Evolutionary conservation across 2,113 vertebrate genomes (phyloP).

Genomic region (Coptodon bakossiorum): DNA sequence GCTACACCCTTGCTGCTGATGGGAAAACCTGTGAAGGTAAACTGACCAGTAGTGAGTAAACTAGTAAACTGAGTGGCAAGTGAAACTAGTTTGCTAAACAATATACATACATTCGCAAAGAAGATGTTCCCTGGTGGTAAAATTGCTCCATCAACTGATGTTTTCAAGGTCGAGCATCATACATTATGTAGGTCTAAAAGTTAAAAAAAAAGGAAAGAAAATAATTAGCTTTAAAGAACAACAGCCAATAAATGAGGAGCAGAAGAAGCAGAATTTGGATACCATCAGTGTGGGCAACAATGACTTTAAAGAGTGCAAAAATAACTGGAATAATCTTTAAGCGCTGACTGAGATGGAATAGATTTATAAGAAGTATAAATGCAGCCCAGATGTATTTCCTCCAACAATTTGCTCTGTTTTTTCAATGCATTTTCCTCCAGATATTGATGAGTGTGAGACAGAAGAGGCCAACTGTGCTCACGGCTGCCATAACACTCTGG

Average conservation of each 20-base stretch:
- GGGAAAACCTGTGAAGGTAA: slow-evolving; percentile 80
- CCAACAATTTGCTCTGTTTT: neutral
- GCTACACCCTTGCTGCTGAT: slow-evolving; percentile 77
- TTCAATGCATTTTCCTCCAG: slow-evolving; percentile 53
- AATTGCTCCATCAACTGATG: neutral
- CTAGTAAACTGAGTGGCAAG: neutral
- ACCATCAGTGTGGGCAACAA: neutral
- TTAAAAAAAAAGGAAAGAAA: neutral
- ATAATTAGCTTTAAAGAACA: neutral
- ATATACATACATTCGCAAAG: neutral
- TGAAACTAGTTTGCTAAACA: neutral
- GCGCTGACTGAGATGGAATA: neutral
- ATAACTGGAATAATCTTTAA: neutral
- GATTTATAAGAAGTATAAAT: neutral
- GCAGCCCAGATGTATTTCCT: neutral
- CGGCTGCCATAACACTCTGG: slow-evolving; percentile 83
- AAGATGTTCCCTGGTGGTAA: neutral
- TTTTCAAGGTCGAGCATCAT: neutral
- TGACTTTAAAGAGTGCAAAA: neutral
- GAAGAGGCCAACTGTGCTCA: slow-evolving; percentile 78
- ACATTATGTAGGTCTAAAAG: neutral
- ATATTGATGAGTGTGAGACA: slow-evolving; percentile 80
- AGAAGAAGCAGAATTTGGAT: neutral
- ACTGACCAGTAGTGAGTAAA: neutral
- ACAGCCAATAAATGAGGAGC: neutral